Conservation (phyloP, 2,113 vertebrate genomes). For the Zootoca vivipara region DNA sequence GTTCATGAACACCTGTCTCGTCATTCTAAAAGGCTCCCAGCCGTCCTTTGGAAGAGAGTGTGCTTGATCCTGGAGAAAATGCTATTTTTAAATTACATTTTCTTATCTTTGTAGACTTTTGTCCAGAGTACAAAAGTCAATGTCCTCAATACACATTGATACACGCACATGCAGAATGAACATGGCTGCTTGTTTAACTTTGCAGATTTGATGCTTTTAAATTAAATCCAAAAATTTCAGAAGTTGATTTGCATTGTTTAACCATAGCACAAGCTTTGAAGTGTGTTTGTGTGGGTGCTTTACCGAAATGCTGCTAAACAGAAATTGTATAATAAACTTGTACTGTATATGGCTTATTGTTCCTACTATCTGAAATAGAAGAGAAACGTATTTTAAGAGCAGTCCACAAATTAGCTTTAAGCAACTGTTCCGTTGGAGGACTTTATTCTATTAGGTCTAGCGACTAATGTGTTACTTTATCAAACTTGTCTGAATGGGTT, state of each 20-base stretch:
- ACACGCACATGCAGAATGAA: not conserved
- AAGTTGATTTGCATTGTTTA: not conserved
- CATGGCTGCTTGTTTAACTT: not conserved
- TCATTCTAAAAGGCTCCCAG: not conserved
- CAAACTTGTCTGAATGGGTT: no score
- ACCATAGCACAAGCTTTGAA: not conserved
- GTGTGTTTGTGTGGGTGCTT: not conserved
- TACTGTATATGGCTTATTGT: not conserved
- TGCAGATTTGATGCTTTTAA: not conserved
- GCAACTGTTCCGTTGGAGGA: not conserved
- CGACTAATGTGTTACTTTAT: not conserved
- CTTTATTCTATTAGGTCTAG: not conserved
- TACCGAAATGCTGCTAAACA: not conserved
- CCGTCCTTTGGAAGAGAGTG: not conserved
- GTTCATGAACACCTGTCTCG: not conserved
- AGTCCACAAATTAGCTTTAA: not conserved
- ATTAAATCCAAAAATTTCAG: not conserved
- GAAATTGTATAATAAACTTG: not conserved
- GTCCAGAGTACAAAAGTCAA: not conserved
- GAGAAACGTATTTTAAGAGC: not conserved
- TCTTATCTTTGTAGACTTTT: not conserved
- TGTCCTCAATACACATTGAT: not conserved
- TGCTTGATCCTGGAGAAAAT: not conserved
- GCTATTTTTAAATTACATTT: not conserved
- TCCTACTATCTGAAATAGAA: not conserved